Evolutionary conservation across 2,113 vertebrate genomes (phyloP), one percentile per base, ranked within the genome.

Genomic region (Myrmecophaga tridactyla): DNA sequence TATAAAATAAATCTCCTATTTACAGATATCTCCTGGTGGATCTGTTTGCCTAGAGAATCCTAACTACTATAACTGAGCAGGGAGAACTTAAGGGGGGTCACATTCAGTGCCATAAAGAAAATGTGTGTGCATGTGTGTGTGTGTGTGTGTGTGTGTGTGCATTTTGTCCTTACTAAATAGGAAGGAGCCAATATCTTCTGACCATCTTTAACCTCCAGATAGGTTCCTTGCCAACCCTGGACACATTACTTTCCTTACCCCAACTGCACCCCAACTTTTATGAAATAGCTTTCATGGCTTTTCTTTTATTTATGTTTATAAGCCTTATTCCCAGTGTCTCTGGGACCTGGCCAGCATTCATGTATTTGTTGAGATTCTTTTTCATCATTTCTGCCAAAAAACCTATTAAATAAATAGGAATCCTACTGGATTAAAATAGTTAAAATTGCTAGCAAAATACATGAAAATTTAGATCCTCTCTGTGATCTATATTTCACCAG

Each of bases 331-430:
- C 10, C 8, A 82, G 1, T n/a, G n/a, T 89, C 36, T n/a, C 48
- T 77, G 14, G 9, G 12, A 9, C 7, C 43, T 58, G 9, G 11
- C 17, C 39, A 36, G 4, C 8, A 78, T 92, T 72, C 39, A 72
- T 23, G 13, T 14, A 67, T 95, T 93, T 62, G 23, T 67, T 90
- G 31, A 83, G 14, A 93, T 92, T 78, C 6, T 84, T 65, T 43
- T 56, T 75, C 23, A 75, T 56, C 62, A 73, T 21, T 39, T 75
- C 53, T 86, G 1, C 27, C 39, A 53, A 6, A 86, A 80, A 4
- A 1, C 62, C n/a, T 87, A 89, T n/a, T 31, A 80, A 58, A 3
- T 36, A 93, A 73, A n/a, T 21, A 93, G 10, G 34, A 78, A 86
- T 80, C 53, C 62, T 41, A 4, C 2, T 81, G 15, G 11, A 65